These are phyloP conservation scores for Turritopsis rubra DNA, from an alignment of 30 jellyfish, hydroid and myxozoan genomes.

Conservation along the genomic window DNA sequence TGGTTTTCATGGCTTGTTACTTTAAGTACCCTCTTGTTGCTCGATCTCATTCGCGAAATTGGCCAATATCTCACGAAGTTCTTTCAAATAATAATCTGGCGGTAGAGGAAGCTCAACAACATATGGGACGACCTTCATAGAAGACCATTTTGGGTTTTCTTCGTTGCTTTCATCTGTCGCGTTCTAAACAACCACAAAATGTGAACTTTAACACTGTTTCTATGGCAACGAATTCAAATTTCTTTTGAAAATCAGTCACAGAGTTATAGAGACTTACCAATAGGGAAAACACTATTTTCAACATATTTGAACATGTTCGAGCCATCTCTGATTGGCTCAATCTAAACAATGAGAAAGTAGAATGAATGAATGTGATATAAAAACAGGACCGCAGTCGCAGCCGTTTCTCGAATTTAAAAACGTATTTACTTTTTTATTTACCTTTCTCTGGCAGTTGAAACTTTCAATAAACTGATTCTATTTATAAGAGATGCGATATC, in stretches of 20 bases:
- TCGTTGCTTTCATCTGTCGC: constrained; percentile 31
- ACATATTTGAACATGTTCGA: constrained; percentile 69
- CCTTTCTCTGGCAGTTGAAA: constrained; percentile 77
- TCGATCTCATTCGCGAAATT: constrained; percentile 44
- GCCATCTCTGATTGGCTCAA: constrained; percentile 97
- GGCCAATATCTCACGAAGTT: constrained; percentile 72
- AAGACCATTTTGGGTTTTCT: constrained; percentile 65
- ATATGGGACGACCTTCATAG: constrained; percentile 67
- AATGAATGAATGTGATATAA: neutral
- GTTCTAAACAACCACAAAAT: neutral
- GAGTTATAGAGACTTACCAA: constrained; percentile 31
- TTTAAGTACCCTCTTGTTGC: neutral
- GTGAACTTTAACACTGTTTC: neutral
- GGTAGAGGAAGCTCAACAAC: constrained; percentile 84
- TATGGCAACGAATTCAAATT: no score
- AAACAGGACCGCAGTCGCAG: neutral
- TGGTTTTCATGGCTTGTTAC: neutral
- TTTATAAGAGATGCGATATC: constrained; percentile 75
- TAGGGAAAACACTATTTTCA: constrained; percentile 61
- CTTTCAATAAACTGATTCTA: constrained; percentile 56
- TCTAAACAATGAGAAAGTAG: constrained; percentile 18
- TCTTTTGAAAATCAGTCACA: neutral
- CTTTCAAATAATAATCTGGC: constrained; percentile 81
- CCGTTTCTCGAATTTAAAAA: no score
- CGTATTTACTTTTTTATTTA: constrained; percentile 4